Evolutionary conservation across 2,113 vertebrate genomes (phyloP).

Genomic region (Oplegnathus fasciatus): DNA sequence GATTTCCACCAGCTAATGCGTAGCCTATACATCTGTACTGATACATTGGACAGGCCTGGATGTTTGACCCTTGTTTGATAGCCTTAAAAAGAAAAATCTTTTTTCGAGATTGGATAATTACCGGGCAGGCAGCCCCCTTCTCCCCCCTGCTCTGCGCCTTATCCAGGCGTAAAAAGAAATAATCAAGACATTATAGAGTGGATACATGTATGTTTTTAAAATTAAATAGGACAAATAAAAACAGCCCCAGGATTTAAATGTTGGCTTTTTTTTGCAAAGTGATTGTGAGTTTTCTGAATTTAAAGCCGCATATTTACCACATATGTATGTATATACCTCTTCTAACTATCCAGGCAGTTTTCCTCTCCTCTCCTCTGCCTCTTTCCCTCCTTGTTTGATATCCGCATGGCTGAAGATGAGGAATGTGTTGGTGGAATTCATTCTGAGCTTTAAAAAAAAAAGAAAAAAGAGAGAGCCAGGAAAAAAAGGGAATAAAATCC

Average conservation of each 20-base stretch:
- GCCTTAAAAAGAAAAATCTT: constrained; percentile 39
- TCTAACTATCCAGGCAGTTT: constrained; percentile 30
- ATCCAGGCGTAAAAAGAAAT: constrained; percentile 34
- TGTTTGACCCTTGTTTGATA: constrained; percentile 73
- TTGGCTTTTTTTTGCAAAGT: not conserved
- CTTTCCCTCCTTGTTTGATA: constrained; percentile 58
- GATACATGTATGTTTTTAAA: not conserved
- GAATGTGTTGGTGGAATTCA: constrained; percentile 77
- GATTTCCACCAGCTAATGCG: constrained; percentile 65
- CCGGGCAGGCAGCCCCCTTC: constrained; percentile 23
- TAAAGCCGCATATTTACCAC: constrained; percentile 35
- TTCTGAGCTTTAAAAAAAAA: constrained; percentile 45
- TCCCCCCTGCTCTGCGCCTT: constrained; percentile 20
- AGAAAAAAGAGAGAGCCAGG: constrained; percentile 18
- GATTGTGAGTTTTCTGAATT: constrained; percentile 39
- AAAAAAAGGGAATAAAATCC: constrained; percentile 42
- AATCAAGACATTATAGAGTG: constrained; percentile 32
- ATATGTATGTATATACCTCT: not conserved
- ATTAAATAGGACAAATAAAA: constrained; percentile 1
- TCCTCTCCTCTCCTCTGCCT: constrained; percentile 20
- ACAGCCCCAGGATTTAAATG: not conserved
- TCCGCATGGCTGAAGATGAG: constrained; percentile 65
- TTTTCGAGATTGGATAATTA: constrained; percentile 62
- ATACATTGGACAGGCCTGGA: constrained; percentile 35
- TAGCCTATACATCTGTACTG: constrained; percentile 43